phyloP scores from a whole-genome alignment of 2,797 vertebrate genomes.

The Phalanger gymnotis region DNA sequence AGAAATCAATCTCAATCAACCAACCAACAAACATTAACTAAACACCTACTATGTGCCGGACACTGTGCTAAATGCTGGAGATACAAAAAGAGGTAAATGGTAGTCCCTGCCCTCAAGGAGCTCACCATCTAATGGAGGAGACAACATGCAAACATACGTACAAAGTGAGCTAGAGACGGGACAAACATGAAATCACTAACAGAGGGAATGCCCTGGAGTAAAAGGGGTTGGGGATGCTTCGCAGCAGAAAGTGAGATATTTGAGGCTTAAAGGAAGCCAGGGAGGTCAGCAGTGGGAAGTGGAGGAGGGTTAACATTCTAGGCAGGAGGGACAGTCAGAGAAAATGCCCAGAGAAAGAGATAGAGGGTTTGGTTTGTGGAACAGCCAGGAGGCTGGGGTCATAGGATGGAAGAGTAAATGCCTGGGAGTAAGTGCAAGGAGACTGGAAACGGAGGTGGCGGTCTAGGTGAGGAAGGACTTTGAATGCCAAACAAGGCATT shows the following conservation, averaged over 20 bases:
- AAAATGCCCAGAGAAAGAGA: neutral
- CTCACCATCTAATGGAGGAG: neutral
- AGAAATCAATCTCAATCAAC: neutral
- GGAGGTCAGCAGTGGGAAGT: too few relatives aligned
- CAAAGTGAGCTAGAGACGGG: neutral
- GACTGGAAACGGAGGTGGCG: neutral
- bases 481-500: neutral
- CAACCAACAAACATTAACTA: neutral
- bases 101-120: too few relatives aligned
- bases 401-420: neutral
- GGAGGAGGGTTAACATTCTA: neutral
- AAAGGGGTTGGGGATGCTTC: neutral
- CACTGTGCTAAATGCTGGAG: neutral
- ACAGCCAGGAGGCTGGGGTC: too few relatives aligned
- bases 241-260: neutral
- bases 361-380: neutral
- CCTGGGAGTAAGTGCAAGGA: neutral
- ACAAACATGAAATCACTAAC: too few relatives aligned
- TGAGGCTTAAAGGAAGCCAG: neutral
- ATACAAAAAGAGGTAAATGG: neutral
- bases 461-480: neutral
- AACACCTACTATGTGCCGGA: neutral
- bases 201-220: neutral
- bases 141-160: neutral
- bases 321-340: neutral